These are phyloP conservation scores for Pseudeuparius sepicola DNA, from an alignment of 2,888 invertebrate species.

Conservation along the genomic window DNA sequence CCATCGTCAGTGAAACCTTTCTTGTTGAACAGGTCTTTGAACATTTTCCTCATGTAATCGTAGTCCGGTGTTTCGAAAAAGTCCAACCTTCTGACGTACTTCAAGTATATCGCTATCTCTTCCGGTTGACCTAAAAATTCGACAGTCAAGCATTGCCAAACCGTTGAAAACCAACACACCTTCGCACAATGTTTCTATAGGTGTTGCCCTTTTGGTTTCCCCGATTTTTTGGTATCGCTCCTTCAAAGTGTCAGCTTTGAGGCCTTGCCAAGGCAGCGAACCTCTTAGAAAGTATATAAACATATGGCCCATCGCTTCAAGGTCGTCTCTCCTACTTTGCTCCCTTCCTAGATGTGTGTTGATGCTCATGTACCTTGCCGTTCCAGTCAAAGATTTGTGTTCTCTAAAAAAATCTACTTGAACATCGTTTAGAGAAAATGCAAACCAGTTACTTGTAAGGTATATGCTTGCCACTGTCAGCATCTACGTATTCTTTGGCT, in stretches of 20 bases:
- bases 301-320: slow-evolving; percentile 99
- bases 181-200: slow-evolving; percentile 87
- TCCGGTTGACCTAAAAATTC: slow-evolving; percentile 59
- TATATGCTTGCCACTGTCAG: slow-evolving; percentile 99
- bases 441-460: slow-evolving; percentile 61
- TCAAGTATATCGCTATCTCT: slow-evolving; percentile 94
- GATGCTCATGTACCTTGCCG: slow-evolving; percentile 99
- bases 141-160: slow-evolving; percentile 26
- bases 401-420: slow-evolving; percentile 55
- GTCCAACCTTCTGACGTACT: slow-evolving; percentile 91
- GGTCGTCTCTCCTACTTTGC: slow-evolving; percentile 97
- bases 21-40: slow-evolving; percentile 82
- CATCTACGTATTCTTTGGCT: slow-evolving; percentile 99
- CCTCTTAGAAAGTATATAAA: slow-evolving; percentile 99
- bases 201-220: slow-evolving; percentile 97
- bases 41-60: slow-evolving; percentile 92
- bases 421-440: background rate
- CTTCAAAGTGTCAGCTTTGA: slow-evolving; percentile 99
- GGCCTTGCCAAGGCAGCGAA: slow-evolving; percentile 98
- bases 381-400: slow-evolving; percentile 99
- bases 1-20: slow-evolving; percentile 81
- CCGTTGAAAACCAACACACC: slow-evolving; percentile 17
- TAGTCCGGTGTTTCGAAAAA: slow-evolving; percentile 99
- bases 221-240: slow-evolving; percentile 99
- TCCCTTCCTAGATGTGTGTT: slow-evolving; percentile 99